phyloP scores from a whole-genome alignment of 2,113 vertebrate species.

The Axis porcinus region DNA sequence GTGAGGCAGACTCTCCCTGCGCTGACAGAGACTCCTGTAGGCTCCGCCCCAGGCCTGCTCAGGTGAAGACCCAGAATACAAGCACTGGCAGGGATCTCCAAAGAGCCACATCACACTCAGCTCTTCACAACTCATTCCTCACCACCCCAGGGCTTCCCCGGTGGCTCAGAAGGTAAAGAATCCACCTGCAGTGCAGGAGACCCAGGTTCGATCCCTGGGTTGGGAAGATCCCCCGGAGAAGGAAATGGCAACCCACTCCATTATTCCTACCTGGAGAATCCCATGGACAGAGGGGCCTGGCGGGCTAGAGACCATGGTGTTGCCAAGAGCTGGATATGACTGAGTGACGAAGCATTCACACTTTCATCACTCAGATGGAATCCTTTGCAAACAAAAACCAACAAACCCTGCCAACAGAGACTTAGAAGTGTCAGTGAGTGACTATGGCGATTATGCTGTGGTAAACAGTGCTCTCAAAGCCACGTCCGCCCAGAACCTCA shows the following conservation, averaged over 20 bases:
- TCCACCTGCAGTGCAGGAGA: background rate
- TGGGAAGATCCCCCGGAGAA: background rate
- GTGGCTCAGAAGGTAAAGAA: background rate
- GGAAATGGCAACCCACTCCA: background rate
- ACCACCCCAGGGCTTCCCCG: background rate
- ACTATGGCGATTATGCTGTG: rapidly evolving
- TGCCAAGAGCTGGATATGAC: background rate
- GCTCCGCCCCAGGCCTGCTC: background rate
- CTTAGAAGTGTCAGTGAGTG: background rate
- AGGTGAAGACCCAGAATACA: background rate
- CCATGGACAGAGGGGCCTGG: background rate
- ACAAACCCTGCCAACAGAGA: background rate
- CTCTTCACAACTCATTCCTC: background rate
- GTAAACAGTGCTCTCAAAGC: background rate
- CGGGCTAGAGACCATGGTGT: background rate
- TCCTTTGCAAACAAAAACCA: background rate
- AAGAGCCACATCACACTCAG: background rate
- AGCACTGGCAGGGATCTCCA: background rate
- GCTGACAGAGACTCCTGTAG: background rate
- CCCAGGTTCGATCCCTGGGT: background rate
- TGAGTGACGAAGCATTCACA: background rate
- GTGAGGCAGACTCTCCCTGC: background rate
- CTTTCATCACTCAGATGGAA: background rate
- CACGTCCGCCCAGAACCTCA: background rate
- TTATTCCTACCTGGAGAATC: background rate